phyloP scores from a whole-genome alignment of 2,113 vertebrate species.

The Mus musculus region DNA sequence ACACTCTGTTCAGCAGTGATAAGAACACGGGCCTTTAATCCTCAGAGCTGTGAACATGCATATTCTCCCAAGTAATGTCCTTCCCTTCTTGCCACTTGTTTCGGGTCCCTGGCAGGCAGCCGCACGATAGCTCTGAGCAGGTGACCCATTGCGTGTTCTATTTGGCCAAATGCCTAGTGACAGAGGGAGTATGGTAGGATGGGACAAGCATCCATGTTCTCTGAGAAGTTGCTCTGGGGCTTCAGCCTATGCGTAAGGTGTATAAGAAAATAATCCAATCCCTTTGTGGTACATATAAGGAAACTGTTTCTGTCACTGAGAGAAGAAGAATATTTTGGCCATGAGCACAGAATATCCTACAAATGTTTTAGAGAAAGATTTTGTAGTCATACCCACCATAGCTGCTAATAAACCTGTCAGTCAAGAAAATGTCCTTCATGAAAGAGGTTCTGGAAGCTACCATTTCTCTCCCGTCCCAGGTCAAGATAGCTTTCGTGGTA shows the following conservation, averaged over 20 bases:
- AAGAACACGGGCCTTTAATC: constrained; percentile 91
- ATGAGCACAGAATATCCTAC: neutral
- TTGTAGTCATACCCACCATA: neutral
- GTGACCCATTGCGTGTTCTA: neutral
- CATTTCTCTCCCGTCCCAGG: neutral
- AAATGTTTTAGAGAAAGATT: neutral
- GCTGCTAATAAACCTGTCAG: neutral
- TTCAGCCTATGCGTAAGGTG: neutral
- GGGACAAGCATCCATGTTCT: neutral
- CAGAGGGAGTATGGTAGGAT: neutral
- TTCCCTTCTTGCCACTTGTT: constrained; percentile 72
- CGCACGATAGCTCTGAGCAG: neutral
- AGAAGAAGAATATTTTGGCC: neutral
- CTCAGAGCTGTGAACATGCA: constrained; percentile 90
- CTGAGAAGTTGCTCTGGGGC: neutral
- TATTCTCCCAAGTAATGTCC: constrained; percentile 88
- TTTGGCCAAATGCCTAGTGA: neutral
- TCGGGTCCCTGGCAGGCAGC: constrained; percentile 59
- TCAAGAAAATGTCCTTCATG: neutral
- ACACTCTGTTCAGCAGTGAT: constrained; percentile 90
- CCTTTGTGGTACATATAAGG: neutral
- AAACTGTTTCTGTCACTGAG: neutral
- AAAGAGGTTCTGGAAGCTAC: neutral
- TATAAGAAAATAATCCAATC: neutral
- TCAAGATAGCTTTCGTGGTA: fast-evolving